phyloP scores from a whole-genome alignment of 2,888 invertebrate species.

The Nomada flava region DNA sequence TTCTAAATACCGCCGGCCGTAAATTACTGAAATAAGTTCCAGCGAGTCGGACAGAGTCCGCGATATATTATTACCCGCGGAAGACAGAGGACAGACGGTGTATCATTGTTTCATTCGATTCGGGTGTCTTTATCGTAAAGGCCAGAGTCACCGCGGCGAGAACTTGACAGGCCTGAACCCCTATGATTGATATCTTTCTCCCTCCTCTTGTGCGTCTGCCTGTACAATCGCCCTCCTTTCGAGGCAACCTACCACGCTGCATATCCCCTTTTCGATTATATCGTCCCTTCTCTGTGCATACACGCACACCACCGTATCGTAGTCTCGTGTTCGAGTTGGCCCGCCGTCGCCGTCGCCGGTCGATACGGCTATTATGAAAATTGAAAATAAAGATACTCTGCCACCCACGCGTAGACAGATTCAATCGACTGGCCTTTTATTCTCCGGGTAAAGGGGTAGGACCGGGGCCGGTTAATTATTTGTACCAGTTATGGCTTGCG shows the following conservation, averaged over 20 bases:
- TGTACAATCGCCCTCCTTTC: slow-evolving; percentile 42
- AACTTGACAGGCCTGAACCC: slow-evolving; percentile 73
- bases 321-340: slow-evolving; percentile 30
- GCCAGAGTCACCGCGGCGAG: slow-evolving; percentile 62
- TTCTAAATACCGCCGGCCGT: not conserved
- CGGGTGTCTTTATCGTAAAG: slow-evolving; percentile 70
- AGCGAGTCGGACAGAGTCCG: not conserved
- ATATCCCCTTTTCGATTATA: slow-evolving; percentile 72
- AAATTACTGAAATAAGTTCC: slow-evolving; percentile 11
- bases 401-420: slow-evolving; percentile 39
- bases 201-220: slow-evolving; percentile 36
- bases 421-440: slow-evolving; percentile 38
- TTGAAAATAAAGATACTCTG: slow-evolving; percentile 74
- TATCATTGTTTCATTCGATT: slow-evolving; percentile 68
- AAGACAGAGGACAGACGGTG: slow-evolving; percentile 22
- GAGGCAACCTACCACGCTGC: slow-evolving; percentile 47
- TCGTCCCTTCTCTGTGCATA: slow-evolving; percentile 49
- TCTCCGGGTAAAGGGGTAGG: not conserved
- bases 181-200: slow-evolving; percentile 76
- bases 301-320: not conserved
- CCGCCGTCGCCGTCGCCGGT: slow-evolving; percentile 36
- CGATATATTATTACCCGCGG: slow-evolving; percentile 32
- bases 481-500: slow-evolving; percentile 39
- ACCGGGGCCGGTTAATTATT: slow-evolving; percentile 53
- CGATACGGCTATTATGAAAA: slow-evolving; percentile 76